Evolutionary conservation across 2,113 vertebrate species (phyloP).

Genomic region (Nibea coibor): DNA sequence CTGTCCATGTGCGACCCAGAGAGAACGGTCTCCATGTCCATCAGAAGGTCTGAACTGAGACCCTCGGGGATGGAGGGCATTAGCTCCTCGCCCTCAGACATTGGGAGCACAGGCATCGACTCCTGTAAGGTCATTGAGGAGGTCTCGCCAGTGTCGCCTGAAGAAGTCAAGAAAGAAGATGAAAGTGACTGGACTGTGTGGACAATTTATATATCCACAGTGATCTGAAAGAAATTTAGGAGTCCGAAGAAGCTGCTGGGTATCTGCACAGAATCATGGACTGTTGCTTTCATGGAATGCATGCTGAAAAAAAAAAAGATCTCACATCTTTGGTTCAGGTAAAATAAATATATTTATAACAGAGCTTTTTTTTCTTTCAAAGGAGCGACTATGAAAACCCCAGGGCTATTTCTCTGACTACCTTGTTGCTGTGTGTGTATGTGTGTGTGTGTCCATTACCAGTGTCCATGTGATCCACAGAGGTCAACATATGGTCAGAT

Average conservation of each 20-base stretch:
- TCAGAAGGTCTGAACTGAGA: conserved; percentile 95
- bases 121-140: conserved; percentile 89
- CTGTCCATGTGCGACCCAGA: conserved; percentile 96
- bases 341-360: conserved; percentile 2
- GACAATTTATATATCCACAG: neutral
- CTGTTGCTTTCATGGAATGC: neutral
- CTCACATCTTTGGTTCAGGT: neutral
- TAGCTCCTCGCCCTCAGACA: conserved; percentile 94
- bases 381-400: neutral
- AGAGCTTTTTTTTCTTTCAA: neutral
- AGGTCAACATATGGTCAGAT: conserved; percentile 94
- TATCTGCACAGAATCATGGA: neutral
- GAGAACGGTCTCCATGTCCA: conserved; percentile 97
- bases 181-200: neutral
- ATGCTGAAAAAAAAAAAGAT: neutral
- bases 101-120: conserved; percentile 92
- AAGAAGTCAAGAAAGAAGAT: neutral
- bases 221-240: neutral
- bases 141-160: conserved; percentile 90
- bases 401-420: neutral
- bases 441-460: conserved; percentile 76
- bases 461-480: conserved; percentile 97
- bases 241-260: neutral
- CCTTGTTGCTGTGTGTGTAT: neutral
- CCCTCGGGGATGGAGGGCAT: conserved; percentile 97